Percentiles rank a stretch among this genome's conserved stretches.
These are phyloP conservation scores for Drosophila maculinotata DNA, from an alignment of 2,888 invertebrate species.

Conservation along the genomic window DNA sequence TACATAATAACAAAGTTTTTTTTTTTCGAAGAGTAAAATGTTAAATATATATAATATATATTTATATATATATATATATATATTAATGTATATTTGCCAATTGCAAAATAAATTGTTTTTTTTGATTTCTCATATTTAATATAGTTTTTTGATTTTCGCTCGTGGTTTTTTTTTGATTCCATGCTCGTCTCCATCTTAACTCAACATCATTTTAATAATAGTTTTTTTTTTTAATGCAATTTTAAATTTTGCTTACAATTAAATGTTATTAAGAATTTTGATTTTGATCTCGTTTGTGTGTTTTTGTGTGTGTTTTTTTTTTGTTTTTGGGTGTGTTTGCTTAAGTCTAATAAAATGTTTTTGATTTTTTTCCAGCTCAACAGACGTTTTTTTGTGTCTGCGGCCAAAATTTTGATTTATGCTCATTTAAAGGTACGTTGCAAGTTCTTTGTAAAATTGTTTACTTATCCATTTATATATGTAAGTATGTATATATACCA, in stretches of 20 bases:
- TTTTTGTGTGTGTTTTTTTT: constrained; percentile 34
- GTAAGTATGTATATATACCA: constrained; percentile 33
- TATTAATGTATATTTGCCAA: constrained; percentile 68
- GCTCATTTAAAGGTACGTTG: constrained; percentile 82
- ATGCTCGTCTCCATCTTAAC: constrained; percentile 52
- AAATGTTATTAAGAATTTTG: constrained; percentile 60
- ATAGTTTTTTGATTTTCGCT: constrained; percentile 62
- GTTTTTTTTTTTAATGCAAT: constrained; percentile 56
- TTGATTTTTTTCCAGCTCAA: constrained; percentile 75
- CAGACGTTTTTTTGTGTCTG: constrained; percentile 54
- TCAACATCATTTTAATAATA: constrained; percentile 69
- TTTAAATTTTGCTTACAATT: constrained; percentile 60
- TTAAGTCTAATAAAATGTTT: constrained; percentile 77
- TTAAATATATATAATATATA: constrained; percentile 60
- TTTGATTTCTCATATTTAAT: constrained; percentile 66
- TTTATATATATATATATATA: constrained; percentile 39
- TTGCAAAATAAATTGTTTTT: constrained; percentile 66
- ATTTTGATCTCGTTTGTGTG: constrained; percentile 42
- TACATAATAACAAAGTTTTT: constrained; percentile 69
- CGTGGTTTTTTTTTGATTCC: constrained; percentile 58
- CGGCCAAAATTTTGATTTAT: constrained; percentile 83
- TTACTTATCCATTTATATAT: constrained; percentile 54
- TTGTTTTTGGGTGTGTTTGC: constrained; percentile 38
- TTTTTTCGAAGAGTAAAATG: constrained; percentile 62
- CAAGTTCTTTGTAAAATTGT: constrained; percentile 69